Evolutionary conservation across 2,888 invertebrate genomes (phyloP), one percentile per base, ranked within the genome.

Genomic region (Thumatha senex): DNA sequence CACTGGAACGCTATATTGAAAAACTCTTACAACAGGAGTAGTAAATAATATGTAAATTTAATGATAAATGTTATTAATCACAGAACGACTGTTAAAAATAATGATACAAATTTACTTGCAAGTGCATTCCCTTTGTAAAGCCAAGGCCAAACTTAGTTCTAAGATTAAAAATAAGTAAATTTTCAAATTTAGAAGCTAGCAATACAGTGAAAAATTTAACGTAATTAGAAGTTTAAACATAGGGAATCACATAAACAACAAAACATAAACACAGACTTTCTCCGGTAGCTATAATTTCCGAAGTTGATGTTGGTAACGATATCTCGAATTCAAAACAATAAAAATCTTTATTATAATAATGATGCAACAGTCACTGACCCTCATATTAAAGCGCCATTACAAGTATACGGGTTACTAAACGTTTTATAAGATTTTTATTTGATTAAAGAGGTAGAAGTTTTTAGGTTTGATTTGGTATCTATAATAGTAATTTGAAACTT

Each of bases 341-440:
- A 54, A 67, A 55, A 35, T 39, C 42, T 60, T 54, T 54, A 48
- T 15, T n/a, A 24, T 51, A 46, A 56, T 55, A 56, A 38, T 63
- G 48, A 54, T 48, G 47, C 38, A 59, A 64, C 43, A 46, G 63
- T 50, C 48, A 54, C 56, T 55, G 56, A 63, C 63, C 63, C 53
- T 46, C 36, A 35, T 46, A 50, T 53, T 52, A 52, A 41, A 44
- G 42, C 43, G 48, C 13, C 40, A 31, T 42, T 51, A 13, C 31
- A 15, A 38, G 14, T 14, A 38, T 11, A 24, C 18, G 18, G 18
- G 18, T 24, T 24, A n/a, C 18, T 24, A 24, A 5, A 24, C 5
- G 18, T 24, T 24, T 24, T 4, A 5, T 24, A 24, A 24, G 2
- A 24, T 24, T 24, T 24, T 5, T 24, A 24, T 24, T 24, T 24